phyloP scores from a whole-genome alignment of 2,888 invertebrate genomes.

The Hirtodrosophila cameraria region DNA sequence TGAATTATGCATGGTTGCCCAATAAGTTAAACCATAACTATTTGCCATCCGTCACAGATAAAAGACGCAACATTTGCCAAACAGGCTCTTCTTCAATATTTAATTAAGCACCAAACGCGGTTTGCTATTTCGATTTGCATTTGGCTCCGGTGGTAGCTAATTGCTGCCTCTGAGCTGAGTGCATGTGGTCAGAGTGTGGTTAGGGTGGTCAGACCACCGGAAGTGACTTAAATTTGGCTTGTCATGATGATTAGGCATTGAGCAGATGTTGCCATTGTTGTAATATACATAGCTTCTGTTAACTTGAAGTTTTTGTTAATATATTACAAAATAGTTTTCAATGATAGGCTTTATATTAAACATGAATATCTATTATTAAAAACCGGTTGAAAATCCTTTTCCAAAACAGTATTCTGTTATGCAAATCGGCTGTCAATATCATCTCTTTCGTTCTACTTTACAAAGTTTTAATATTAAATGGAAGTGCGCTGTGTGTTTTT shows the following conservation, averaged over 20 bases:
- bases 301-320: too few species aligned
- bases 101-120: constrained; percentile 49
- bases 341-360: too few species aligned
- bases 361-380: too few species aligned
- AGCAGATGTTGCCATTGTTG: background rate
- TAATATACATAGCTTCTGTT: too few species aligned
- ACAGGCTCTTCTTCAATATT: constrained; percentile 50
- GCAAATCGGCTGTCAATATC: too few species aligned
- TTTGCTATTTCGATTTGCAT: constrained; percentile 29
- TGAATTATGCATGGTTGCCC: constrained; percentile 52
- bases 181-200: constrained; percentile 8
- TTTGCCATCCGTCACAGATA: constrained; percentile 36
- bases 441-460: too few species aligned
- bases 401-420: too few species aligned
- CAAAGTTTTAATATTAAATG: too few species aligned
- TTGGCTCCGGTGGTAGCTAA: constrained; percentile 12
- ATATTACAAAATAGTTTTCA: too few species aligned
- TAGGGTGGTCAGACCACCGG: constrained; percentile 4
- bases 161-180: constrained; percentile 23
- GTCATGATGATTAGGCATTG: constrained; percentile 1
- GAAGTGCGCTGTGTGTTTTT: too few species aligned
- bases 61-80: constrained; percentile 6
- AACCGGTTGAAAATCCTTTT: too few species aligned
- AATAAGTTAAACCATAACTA: constrained; percentile 56
- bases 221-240: constrained; percentile 12